phyloP scores from a whole-genome alignment of 2,888 invertebrate genomes.

The Tanypteryx hageni region DNA sequence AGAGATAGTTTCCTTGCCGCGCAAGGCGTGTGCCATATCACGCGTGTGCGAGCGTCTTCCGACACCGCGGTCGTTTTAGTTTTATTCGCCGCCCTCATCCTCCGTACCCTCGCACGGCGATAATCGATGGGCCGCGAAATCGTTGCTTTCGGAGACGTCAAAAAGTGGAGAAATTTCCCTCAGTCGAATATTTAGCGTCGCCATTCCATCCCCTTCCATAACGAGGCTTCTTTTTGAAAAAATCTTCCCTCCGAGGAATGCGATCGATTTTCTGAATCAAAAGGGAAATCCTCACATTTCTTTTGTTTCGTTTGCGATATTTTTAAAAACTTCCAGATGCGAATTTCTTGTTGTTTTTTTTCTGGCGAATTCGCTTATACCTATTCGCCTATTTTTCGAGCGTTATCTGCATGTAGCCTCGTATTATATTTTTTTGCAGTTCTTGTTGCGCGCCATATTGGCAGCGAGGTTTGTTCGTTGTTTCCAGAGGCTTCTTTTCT shows the following conservation, averaged over 20 bases:
- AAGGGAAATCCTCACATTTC: not conserved
- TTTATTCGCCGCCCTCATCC: no score
- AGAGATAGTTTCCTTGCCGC: no score
- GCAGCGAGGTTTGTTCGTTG: not conserved
- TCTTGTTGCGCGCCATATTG: not conserved
- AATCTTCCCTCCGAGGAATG: not conserved
- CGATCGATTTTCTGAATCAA: not conserved
- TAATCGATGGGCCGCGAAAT: not conserved
- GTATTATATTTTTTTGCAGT: not conserved
- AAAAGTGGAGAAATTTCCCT: not conserved
- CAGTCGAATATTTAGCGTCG: not conserved
- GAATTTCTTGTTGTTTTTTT: not conserved
- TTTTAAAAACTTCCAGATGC: not conserved
- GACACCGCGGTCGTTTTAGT: no score
- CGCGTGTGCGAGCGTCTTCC: no score
- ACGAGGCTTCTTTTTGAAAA: not conserved
- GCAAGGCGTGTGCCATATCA: no score
- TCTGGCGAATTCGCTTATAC: not conserved
- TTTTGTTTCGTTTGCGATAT: not conserved
- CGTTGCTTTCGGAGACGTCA: not conserved
- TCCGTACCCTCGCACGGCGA: not conserved
- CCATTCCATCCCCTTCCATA: not conserved
- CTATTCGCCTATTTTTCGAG: not conserved
- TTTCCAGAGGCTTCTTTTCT: not conserved
- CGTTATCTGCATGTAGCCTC: not conserved